Evolutionary conservation across 2,113 vertebrate genomes (phyloP).

Genomic region (Myrmophylax atrothorax): DNA sequence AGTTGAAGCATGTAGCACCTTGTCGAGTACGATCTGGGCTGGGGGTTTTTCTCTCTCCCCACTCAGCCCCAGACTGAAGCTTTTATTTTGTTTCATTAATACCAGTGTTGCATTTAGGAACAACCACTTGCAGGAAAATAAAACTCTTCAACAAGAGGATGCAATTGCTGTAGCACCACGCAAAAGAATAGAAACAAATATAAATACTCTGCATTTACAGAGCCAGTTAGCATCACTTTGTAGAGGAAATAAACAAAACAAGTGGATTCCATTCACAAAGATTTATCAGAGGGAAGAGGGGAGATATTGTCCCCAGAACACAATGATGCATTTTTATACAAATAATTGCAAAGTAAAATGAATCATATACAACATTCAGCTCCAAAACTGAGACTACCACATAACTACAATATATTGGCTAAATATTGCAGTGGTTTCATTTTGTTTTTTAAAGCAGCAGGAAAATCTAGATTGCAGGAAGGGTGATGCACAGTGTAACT

Average conservation of each 20-base stretch:
- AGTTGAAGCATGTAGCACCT: slow-evolving; percentile 80
- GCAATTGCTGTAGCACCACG: background rate
- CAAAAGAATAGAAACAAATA: slow-evolving; percentile 15
- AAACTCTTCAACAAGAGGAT: background rate
- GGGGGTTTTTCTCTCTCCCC: background rate
- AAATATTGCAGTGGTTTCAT: slow-evolving; percentile 15
- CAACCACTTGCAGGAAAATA: background rate
- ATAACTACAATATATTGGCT: background rate
- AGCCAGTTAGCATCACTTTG: slow-evolving; percentile 27
- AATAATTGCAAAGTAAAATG: slow-evolving; percentile 50
- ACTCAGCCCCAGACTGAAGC: background rate
- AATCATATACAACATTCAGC: background rate
- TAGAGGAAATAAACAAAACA: slow-evolving; percentile 29
- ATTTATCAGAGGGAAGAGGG: slow-evolving; percentile 35
- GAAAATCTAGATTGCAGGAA: slow-evolving; percentile 63
- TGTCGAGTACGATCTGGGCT: background rate
- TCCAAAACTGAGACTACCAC: background rate
- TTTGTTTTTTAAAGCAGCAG: slow-evolving; percentile 35
- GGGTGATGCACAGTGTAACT: slow-evolving; percentile 73
- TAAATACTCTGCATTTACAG: slow-evolving; percentile 35
- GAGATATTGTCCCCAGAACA: slow-evolving; percentile 2
- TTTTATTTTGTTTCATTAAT: background rate
- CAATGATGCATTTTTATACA: slow-evolving; percentile 55
- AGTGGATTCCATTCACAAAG: slow-evolving; percentile 30
- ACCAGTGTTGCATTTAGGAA: background rate